phyloP scores from a whole-genome alignment of 2,797 vertebrate species.

The Mus caroli region DNA sequence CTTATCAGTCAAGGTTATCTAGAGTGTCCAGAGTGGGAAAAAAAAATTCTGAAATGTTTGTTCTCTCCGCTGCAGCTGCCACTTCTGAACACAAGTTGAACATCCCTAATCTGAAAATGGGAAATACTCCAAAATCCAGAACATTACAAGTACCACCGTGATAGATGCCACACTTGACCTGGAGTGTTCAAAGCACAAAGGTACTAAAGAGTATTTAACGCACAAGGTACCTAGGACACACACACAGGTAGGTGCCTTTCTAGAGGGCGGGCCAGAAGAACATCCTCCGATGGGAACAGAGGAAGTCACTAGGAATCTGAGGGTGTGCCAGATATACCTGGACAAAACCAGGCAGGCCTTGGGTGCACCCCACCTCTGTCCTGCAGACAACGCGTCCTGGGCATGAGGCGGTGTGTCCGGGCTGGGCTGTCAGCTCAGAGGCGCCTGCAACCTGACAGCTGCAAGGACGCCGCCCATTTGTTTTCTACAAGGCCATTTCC shows the following conservation, averaged over 20 bases:
- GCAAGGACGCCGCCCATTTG: background rate
- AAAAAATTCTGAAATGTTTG: background rate
- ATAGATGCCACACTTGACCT: background rate
- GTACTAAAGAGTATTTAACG: background rate
- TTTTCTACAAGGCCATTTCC: background rate
- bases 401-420: rapidly evolving
- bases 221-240: background rate
- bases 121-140: background rate
- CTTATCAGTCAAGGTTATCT: background rate
- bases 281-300: background rate
- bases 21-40: background rate
- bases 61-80: background rate
- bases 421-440: background rate
- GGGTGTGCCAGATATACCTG: background rate
- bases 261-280: background rate
- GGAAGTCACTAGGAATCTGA: background rate
- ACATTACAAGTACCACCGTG: background rate
- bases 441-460: background rate
- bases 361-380: rapidly evolving
- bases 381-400: background rate
- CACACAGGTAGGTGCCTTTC: background rate
- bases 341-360: too few relatives aligned
- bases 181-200: background rate
- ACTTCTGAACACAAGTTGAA: background rate
- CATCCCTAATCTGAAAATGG: background rate